Evolutionary conservation across 2,797 vertebrate genomes (phyloP), one percentile per base, ranked within the genome.

Genomic region (Hemibagrus guttatus): DNA sequence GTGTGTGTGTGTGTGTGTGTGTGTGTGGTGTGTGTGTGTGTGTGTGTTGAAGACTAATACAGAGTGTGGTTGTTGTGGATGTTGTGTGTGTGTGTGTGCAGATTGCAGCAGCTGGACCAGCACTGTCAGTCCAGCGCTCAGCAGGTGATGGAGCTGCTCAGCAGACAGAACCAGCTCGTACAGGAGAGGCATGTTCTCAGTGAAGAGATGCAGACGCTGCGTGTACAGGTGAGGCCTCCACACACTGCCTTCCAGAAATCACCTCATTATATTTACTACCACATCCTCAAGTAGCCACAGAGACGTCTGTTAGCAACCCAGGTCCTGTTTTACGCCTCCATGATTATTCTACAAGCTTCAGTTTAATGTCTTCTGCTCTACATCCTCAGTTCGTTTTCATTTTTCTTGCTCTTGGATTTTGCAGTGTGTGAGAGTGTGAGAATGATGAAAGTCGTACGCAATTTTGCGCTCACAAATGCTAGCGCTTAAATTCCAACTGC

Each of bases 81-180:
- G n/a, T n/a, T n/a, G n/a, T n/a, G n/a, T n/a, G n/a, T n/a, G n/a
- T n/a, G n/a, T 87, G 68, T 86, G 54, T 83, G 87, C 93, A 99
- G 98, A 94, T 95, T 99, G 91, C 94, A 95, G 92, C 97, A 98
- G 94, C 96, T 98, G 94, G 97, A 98, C 91, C 95, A 94, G 93
- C 97, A 98, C 92, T 95, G 97, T 94, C 97, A 98, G 95, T 93
- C 92, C 93, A 97, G 96, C n/a, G 96, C 97, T 87, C 97, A 96
- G 95, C 97, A 99, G 94, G 95, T 98, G 93, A 95, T 96, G 91
- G 96, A 97, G 93, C 91, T 99, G 88, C 97, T 99, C 92, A 94
- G 92, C 94, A 97, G 95, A 94, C 97, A 99, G 95, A 97, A 96
- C 92, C 95, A 97, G 93, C 96, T 97, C 88, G 95, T 97, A 92